Percentiles rank a stretch among this genome's conserved stretches.
phyloP scores from a whole-genome alignment of 1,140 invertebrate species.

The Trissolcus basalis region DNA sequence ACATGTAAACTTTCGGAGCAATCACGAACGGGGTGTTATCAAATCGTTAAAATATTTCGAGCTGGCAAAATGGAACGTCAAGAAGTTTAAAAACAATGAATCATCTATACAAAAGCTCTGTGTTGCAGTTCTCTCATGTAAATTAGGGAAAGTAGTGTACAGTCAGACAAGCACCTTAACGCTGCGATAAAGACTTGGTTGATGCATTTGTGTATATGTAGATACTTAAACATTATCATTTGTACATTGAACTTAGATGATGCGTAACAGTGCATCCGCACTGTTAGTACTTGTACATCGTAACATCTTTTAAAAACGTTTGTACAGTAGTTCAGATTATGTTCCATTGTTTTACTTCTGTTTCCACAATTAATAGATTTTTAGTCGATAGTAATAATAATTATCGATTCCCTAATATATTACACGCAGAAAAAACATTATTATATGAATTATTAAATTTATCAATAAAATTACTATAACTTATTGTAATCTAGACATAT shows the following conservation, averaged over 20 bases:
- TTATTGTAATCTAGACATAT: too few relatives aligned
- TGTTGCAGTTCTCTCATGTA: conserved; percentile 24
- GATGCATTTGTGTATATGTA: conserved; percentile 26
- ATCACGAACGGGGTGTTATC: conserved; percentile 33
- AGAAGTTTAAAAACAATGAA: conserved; percentile 39
- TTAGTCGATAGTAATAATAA: too few relatives aligned
- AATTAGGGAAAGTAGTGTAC: conserved; percentile 47
- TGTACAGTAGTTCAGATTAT: not conserved
- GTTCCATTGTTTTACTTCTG: too few relatives aligned
- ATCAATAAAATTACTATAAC: too few relatives aligned
- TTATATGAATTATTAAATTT: too few relatives aligned
- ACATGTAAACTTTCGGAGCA: conserved; percentile 21
- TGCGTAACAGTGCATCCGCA: not conserved
- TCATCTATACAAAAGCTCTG: conserved; percentile 34
- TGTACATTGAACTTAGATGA: conserved; percentile 32
- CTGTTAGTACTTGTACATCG: too few relatives aligned
- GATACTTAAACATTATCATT: conserved; percentile 34
- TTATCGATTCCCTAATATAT: too few relatives aligned
- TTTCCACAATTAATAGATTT: too few relatives aligned
- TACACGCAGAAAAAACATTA: too few relatives aligned
- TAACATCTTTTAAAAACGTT: not conserved
- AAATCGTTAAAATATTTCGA: conserved; percentile 42
- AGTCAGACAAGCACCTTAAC: conserved; percentile 43
- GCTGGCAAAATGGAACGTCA: conserved; percentile 33
- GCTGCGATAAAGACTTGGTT: conserved; percentile 41